Evolutionary conservation across 2,888 invertebrate genomes (phyloP).

Genomic region (Cabera pusaria): DNA sequence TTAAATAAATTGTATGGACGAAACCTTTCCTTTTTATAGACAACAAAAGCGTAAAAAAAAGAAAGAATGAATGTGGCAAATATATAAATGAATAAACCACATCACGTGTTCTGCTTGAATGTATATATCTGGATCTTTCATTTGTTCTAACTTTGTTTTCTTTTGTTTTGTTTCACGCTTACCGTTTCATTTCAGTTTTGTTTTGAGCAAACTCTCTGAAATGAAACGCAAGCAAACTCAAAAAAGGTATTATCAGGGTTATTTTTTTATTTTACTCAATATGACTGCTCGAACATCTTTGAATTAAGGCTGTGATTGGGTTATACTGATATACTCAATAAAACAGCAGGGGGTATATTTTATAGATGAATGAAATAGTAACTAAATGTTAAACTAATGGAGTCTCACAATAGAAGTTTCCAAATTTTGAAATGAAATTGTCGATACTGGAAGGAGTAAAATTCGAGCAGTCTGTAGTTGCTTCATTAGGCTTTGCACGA

Average conservation of each 20-base stretch:
- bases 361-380: too few species aligned
- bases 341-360: too few species aligned
- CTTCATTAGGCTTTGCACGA: constrained; percentile 9
- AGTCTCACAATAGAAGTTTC: too few species aligned
- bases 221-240: constrained; percentile 10
- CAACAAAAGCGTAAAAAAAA: too few species aligned
- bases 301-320: too few species aligned
- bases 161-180: constrained; percentile 15
- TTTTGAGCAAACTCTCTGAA: constrained; percentile 4
- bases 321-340: too few species aligned
- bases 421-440: too few species aligned
- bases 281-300: constrained; percentile 1
- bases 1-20: constrained; percentile 1
- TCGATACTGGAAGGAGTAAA: not conserved
- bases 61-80: too few species aligned
- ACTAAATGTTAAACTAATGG: too few species aligned
- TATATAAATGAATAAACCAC: constrained; percentile 1
- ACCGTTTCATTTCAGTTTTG: constrained; percentile 17
- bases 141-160: constrained; percentile 4
- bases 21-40: too few species aligned
- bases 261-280: not conserved
- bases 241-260: constrained; percentile 13
- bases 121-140: not conserved
- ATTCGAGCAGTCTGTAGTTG: constrained; percentile 7
- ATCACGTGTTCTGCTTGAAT: not conserved